Base-by-base conservation (phyloP, 2,113 vertebrate species). In the Trogon melanurus region DNA sequence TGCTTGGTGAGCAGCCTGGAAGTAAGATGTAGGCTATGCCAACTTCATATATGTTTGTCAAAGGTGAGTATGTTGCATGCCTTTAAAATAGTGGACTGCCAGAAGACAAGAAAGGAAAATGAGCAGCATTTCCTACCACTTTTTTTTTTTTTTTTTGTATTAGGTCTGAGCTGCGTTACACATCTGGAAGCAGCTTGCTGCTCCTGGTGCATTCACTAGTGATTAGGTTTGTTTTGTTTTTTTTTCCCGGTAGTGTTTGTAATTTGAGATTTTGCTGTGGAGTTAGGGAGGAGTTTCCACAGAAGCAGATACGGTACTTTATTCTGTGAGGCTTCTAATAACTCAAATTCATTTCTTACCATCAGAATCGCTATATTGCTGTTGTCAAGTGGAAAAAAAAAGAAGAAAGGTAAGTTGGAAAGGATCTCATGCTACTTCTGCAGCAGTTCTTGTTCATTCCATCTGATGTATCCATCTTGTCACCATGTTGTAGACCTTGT, bases 171-270 rank as follows among this genome's bases (percentile, higher is more conserved):
- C 44, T 84, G 61, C 5, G 6, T 53, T 84, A 48, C 20, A 27
- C 65, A 69, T 90, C 75, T 95, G 88, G 79, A 94, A 86, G 69
- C 53, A 78, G 67, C 82, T 93, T 93, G 60, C 73, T 94, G 29
- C 56, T 91, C 79, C 64, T 4, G 2, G 25, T 56, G 48, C 34
- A 14, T 95, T 93, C 3, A 2, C 69, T 83, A 65, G 57, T 41
- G 41, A 41, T 41, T 41, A 41, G 41, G 41, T 41, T 41, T 41
- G 41, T 41, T 41, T n/a, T 7, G 36, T 22, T 15, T 53, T 29
- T 54, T 60, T 64, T 36, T 57, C 78, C 29, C 62, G 80, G 8
- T 62, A 44, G 34, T 38, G 69, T 65, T 84, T 92, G 83, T 75
- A 90, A 93, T 89, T 61, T 1, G 67, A 94, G 69, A n/a, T 85